Conservation (phyloP, 1,140 invertebrate species). For the Dendroctonus ponderosae region DNA sequence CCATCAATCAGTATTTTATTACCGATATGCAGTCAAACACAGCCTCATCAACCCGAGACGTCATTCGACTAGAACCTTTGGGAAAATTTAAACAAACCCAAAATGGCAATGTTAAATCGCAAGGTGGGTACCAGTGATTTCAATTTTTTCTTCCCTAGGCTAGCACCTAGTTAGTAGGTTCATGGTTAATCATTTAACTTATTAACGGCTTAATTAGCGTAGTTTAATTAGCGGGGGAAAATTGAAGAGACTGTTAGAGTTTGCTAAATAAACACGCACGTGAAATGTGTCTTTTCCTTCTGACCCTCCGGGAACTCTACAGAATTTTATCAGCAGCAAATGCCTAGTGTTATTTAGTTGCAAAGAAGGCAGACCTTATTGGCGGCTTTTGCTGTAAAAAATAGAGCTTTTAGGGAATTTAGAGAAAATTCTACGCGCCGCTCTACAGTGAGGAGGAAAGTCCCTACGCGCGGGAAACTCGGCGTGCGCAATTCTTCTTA, state of each 20-base stretch:
- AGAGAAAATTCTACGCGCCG: too few species aligned
- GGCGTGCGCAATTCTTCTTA: constrained; percentile 24
- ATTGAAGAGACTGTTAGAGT: too few species aligned
- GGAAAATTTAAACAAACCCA: constrained; percentile 48
- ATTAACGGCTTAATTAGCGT: too few species aligned
- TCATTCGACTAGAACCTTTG: constrained; percentile 47
- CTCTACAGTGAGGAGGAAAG: neutral
- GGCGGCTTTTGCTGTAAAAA: too few species aligned
- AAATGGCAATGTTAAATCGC: constrained; percentile 45
- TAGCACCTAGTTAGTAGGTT: too few species aligned
- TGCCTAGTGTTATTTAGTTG: neutral
- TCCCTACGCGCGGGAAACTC: constrained; percentile 15
- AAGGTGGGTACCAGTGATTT: constrained; percentile 40
- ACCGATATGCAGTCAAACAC: constrained; percentile 27
- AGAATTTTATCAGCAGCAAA: neutral
- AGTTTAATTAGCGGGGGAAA: too few species aligned
- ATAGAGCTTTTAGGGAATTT: too few species aligned
- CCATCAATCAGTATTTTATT: constrained; percentile 22
- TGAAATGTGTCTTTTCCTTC: neutral
- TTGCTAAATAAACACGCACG: neutral
- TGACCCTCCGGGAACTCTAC: neutral
- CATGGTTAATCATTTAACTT: too few species aligned
- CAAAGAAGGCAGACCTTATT: neutral
- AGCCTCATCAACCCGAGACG: constrained; percentile 30
- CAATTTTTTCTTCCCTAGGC: too few species aligned